Base-by-base conservation (phyloP, 2,888 invertebrate species). In the Punctoribates punctum region DNA sequence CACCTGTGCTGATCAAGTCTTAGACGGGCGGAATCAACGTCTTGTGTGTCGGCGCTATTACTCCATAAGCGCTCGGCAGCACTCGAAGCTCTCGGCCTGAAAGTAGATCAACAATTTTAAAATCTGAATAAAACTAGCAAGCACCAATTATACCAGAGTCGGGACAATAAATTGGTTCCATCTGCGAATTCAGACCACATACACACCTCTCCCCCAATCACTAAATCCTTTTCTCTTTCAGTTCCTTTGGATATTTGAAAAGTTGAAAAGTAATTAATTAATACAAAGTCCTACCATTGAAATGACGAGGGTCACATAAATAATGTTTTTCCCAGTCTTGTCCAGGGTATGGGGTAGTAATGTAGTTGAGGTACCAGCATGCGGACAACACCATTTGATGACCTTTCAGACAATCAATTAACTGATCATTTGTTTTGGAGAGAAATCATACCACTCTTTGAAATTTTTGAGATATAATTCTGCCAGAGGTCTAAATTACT, bases 111-210 rank as follows among this genome's bases (percentile, higher is more conserved):
- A 8, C 17, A 5, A 8, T 67, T 38, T 67, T 38, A 67, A 20
- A 1, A 13, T 38, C 15, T 20, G 2, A n/a, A 11, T 25, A 51
- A n/a, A 73, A 48, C 27, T n/a, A 17, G 34, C 11, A 3, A 70
- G 34, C 6, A 34, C 3, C n/a, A 34, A 23, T n/a, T 42, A 73
- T 75, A 77, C 91, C 94, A 96, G 11, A 92, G 87, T 77, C 86
- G 81, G 1, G 87, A 83, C 76, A 87, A 84, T 27, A 88, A 81
- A 81, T 89, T 88, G 25, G 87, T 87, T 60, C 85, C 85, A 82
- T 94, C 92, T 0, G 93, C 92, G 80, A 88, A 89, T 84, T 96
- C 95, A 2, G 89, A 88, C 95, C 95, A 96, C 90, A 96, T 91
- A 81, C 94, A 93, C 0, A 93, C 92, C 83, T 95, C 94, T 0